Conservation (phyloP, 2,797 vertebrate genomes). For the Myotis planiceps region DNA sequence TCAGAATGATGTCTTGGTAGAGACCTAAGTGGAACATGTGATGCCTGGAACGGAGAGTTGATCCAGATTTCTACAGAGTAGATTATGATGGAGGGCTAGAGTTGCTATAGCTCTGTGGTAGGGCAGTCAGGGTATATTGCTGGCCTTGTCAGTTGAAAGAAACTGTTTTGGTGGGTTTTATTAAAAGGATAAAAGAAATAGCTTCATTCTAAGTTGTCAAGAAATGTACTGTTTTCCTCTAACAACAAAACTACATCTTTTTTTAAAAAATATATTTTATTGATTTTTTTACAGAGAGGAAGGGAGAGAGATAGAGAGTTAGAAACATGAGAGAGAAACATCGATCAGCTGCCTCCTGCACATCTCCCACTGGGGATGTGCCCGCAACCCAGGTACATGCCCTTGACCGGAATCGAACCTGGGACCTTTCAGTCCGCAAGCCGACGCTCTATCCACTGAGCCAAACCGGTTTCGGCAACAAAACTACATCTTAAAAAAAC, state of each 20-base stretch:
- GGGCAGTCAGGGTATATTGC: neutral
- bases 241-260: neutral
- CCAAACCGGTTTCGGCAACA: too few relatives aligned
- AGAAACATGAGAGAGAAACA: too few relatives aligned
- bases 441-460: too few relatives aligned
- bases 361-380: too few relatives aligned
- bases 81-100: neutral
- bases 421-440: too few relatives aligned
- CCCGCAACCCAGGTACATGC: too few relatives aligned
- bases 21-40: neutral
- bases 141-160: neutral
- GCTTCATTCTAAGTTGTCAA: neutral
- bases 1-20: neutral
- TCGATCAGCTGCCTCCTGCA: too few relatives aligned
- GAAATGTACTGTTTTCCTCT: neutral
- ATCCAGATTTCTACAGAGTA: neutral
- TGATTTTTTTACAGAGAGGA: too few relatives aligned
- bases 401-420: too few relatives aligned
- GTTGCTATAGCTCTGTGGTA: neutral
- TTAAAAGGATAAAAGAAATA: neutral
- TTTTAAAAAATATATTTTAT: too few relatives aligned
- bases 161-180: conserved; percentile 6
- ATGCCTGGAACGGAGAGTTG: neutral
- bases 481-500: neutral
- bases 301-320: too few relatives aligned